These are phyloP conservation scores for Dendrocopos noguchii DNA, from an alignment of 2,113 vertebrate genomes.

Conservation along the genomic window DNA sequence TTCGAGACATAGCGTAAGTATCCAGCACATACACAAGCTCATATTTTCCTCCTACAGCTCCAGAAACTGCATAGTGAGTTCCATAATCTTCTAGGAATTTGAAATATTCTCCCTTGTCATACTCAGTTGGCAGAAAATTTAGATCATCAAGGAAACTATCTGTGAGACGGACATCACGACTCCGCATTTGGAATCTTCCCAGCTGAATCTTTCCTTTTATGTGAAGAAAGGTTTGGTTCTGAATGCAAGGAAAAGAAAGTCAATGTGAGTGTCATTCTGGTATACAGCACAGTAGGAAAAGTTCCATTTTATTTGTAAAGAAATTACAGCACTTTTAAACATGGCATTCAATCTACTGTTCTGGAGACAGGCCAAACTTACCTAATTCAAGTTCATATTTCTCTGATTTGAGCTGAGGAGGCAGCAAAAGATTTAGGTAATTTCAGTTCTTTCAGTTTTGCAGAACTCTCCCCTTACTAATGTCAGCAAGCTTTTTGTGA, in stretches of 20 bases:
- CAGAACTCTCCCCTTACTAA: not conserved
- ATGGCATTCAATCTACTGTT: not conserved
- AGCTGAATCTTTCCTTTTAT: conserved; percentile 85
- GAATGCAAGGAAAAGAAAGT: not conserved
- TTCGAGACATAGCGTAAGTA: conserved; percentile 63
- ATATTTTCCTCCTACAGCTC: conserved; percentile 86
- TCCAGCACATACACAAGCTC: conserved; percentile 89
- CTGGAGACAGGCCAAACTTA: not conserved
- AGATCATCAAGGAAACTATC: conserved; percentile 81
- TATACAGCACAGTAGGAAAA: not conserved
- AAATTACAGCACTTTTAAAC: not conserved
- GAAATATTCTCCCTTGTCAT: conserved; percentile 90
- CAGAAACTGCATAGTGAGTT: conserved; percentile 88
- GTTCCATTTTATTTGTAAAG: not conserved
- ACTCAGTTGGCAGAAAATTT: conserved; percentile 80
- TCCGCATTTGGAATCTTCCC: conserved; percentile 85
- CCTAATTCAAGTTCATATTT: not conserved
- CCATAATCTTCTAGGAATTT: conserved; percentile 91
- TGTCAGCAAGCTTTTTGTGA: not conserved
- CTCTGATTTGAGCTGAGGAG: not conserved
- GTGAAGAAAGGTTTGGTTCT: conserved; percentile 75
- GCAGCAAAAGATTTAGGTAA: not conserved
- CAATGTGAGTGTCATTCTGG: conserved; percentile 51
- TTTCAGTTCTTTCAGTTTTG: not conserved
- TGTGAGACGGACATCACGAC: conserved; percentile 68